Conservation (phyloP, 2,797 vertebrate genomes). For the Diglossa cyanea region DNA sequence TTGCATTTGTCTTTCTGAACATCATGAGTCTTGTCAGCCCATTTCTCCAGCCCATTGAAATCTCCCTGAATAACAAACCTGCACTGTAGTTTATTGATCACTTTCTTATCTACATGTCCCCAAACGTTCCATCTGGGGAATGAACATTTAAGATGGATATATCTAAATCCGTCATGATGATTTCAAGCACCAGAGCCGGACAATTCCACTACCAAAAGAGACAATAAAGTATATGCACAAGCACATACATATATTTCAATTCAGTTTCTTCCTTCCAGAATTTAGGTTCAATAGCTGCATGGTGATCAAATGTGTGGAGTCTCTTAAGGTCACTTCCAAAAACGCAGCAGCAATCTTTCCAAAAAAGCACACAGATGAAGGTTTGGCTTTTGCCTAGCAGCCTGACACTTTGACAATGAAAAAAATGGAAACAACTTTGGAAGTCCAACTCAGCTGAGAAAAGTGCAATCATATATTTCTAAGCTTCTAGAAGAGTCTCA, state of each 20-base stretch:
- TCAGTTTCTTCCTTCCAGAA: not conserved
- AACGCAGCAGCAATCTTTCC: not conserved
- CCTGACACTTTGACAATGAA: not conserved
- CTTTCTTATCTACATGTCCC: not conserved
- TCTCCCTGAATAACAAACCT: not conserved
- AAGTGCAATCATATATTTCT: not conserved
- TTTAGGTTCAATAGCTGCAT: not conserved
- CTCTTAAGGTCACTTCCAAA: not conserved
- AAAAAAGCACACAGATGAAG: not conserved
- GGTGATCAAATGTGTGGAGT: not conserved
- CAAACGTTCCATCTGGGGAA: not conserved
- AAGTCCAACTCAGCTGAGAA: not conserved
- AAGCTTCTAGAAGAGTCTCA: not conserved
- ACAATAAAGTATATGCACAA: not conserved
- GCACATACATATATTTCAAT: not conserved
- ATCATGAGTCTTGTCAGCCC: not conserved
- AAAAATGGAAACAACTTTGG: not conserved
- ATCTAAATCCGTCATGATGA: not conserved
- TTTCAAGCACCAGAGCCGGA: not conserved
- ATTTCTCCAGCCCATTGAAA: not conserved
- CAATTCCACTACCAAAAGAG: not conserved
- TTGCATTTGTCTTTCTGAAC: not conserved
- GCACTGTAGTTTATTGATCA: not conserved
- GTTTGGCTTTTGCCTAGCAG: not conserved
- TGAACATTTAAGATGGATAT: not conserved